Evolutionary conservation across 2,888 invertebrate species (phyloP).

Genomic region (Oscheius sp.): DNA sequence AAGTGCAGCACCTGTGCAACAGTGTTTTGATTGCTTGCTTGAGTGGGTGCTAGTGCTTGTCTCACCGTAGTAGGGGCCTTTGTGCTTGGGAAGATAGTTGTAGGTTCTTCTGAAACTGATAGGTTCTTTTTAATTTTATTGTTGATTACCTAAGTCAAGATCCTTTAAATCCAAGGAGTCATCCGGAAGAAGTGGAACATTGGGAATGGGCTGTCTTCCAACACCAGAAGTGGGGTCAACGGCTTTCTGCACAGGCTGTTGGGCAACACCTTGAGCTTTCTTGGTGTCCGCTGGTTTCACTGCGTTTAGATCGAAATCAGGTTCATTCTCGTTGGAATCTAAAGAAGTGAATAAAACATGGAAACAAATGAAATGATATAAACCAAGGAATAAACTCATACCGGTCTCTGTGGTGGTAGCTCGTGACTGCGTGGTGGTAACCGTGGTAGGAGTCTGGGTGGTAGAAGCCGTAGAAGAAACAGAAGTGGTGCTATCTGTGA

Average conservation of each 20-base stretch:
- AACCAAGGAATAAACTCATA: conserved; percentile 5
- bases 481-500: conserved; percentile 11
- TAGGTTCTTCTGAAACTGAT: conserved; percentile 31
- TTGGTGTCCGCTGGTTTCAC: conserved; percentile 1
- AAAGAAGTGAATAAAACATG: neutral
- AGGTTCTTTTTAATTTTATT: neutral
- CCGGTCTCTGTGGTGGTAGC: conserved; percentile 29
- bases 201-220: conserved; percentile 44
- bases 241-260: conserved; percentile 38
- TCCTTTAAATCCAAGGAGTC: conserved; percentile 18
- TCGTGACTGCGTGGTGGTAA: conserved; percentile 28
- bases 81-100: conserved; percentile 37
- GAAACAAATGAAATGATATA: neutral
- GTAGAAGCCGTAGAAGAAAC: conserved; percentile 35
- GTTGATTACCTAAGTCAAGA: conserved; percentile 11
- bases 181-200: conserved; percentile 30
- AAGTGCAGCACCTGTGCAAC: conserved; percentile 18
- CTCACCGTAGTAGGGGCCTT: conserved; percentile 20
- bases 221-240: conserved; percentile 20
- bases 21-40: neutral
- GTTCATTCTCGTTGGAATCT: neutral
- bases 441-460: conserved; percentile 31
- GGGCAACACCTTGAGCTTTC: conserved; percentile 19
- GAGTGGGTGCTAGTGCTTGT: conserved; percentile 24
- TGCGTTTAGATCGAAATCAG: neutral